Base-by-base conservation (phyloP, 2,888 invertebrate species). In the Strigamia transsilvanica region DNA sequence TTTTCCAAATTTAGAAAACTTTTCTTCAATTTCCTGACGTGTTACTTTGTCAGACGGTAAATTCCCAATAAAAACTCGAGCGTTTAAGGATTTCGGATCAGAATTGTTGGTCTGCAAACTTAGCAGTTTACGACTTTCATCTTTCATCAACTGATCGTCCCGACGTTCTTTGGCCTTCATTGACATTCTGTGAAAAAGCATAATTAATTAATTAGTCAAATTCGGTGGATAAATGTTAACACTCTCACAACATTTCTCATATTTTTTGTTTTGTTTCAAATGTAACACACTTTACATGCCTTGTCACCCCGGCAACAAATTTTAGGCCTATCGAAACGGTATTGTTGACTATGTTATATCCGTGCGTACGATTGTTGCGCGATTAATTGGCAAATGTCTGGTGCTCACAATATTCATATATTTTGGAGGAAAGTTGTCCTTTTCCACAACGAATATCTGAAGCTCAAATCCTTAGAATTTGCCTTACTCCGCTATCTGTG, bases 1-100 rank as follows among this genome's bases (percentile, higher is more conserved):
- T 83, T 90, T 90, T 0, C 96, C 96, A 87, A 93, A 94, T 41
- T 90, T 90, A 83, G 90, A 90, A 86, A 95, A 96, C 86, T 93
- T 93, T 56, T 93, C 92, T 85, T 94, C 94, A 18, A 96, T 87
- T 85, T 92, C 91, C 82, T 90, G 89, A 81, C 91, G 91, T 73
- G 90, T 90, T 81, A 93, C 91, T 10, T 92, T 91, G n/a, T 91
- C 90, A 2, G 91, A 91, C 79, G 92, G 91, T 82, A 96, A 87
- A 85, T 94, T 93, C 0, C 95, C 96, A 5, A 96, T 91, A 86
- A 95, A 96, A 84, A 96, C 92, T 80, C 96, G 91, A 82, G 93
- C 91, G 84, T 92, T 91, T 0, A 93, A 92, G 0, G 94, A 93
- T 5, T 91, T 89, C 15, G 94, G 93, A 88, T 95, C 93, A 79